Conservation (phyloP, 2,113 vertebrate species). For the Psephotus haematonotus region DNA sequence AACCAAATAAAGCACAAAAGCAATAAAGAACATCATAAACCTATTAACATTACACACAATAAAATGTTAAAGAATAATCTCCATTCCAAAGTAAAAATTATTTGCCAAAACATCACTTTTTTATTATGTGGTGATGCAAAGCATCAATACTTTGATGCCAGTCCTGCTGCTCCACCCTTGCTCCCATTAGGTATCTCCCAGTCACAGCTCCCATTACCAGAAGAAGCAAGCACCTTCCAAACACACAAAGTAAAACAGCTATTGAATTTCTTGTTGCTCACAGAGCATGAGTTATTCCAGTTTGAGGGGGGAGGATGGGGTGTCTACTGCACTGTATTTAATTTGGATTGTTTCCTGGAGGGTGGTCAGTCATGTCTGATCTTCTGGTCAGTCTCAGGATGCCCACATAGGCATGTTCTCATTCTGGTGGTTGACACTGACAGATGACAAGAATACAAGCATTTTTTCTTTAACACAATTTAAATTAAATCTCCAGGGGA, state of each 20-base stretch:
- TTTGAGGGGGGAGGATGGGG: background rate
- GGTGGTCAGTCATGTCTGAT: background rate
- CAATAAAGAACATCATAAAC: background rate
- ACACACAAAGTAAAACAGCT: background rate
- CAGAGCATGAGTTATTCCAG: background rate
- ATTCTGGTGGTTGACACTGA: background rate
- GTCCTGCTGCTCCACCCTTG: background rate
- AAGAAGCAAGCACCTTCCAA: background rate
- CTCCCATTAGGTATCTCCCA: background rate
- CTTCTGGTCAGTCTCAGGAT: background rate
- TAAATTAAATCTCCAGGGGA: background rate
- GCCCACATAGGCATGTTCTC: background rate
- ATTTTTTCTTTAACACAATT: background rate
- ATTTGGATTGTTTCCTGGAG: background rate
- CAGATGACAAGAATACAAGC: background rate
- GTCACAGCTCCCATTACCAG: background rate
- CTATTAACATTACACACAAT: background rate
- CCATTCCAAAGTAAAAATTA: background rate
- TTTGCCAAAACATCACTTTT: background rate
- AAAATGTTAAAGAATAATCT: background rate
- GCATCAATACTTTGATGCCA: background rate
- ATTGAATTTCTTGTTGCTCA: background rate
- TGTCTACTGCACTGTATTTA: background rate
- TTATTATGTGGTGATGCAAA: background rate
- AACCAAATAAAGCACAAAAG: conserved; percentile 25